These are phyloP conservation scores for Tragulus kanchil DNA, from an alignment of 2,113 vertebrate species.

Conservation along the genomic window DNA sequence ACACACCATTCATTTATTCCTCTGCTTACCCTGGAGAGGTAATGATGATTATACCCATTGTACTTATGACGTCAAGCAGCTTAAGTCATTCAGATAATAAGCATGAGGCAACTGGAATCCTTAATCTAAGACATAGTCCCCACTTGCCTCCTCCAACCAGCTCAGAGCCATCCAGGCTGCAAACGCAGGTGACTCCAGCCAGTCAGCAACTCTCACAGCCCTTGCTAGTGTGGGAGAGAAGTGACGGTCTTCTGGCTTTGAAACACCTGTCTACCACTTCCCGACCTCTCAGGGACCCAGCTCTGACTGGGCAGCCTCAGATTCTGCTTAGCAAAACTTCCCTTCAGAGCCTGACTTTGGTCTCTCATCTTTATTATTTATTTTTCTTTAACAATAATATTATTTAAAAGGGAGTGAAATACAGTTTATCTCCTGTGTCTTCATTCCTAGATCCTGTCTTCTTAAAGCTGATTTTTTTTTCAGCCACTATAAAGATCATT, in stretches of 20 bases:
- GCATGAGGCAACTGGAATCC: background rate
- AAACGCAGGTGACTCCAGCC: background rate
- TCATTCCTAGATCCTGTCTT: background rate
- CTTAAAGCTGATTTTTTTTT: background rate
- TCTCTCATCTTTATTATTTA: background rate
- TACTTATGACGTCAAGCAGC: background rate
- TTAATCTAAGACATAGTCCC: background rate
- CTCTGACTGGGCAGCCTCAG: background rate
- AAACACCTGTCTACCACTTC: background rate
- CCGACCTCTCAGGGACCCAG: background rate
- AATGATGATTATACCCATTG: background rate
- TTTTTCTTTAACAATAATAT: constrained; percentile 2
- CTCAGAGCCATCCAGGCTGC: background rate
- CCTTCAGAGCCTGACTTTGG: background rate
- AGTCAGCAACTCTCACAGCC: background rate
- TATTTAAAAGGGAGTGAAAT: background rate
- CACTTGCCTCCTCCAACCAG: background rate
- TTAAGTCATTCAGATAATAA: background rate
- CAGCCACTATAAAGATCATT: background rate
- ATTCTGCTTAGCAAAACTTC: background rate
- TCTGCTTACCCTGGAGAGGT: background rate
- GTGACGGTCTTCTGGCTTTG: background rate
- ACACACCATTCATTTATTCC: background rate
- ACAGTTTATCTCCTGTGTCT: background rate
- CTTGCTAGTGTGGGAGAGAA: background rate